Base-by-base conservation (phyloP, 2,113 vertebrate species). In the Eretmochelys imbricata region DNA sequence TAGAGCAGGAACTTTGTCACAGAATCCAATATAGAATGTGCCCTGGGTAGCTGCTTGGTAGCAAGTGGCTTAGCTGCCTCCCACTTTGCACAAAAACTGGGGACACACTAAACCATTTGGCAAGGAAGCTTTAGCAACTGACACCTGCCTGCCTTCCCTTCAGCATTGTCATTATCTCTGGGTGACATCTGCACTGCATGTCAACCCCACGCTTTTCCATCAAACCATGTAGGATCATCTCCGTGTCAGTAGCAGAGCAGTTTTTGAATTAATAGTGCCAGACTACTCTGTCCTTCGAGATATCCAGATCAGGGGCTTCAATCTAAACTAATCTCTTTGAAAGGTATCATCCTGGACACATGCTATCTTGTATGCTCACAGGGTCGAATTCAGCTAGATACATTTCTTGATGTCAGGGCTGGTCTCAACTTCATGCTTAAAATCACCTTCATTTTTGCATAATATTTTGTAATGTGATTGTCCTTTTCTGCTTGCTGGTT, bases 81-180 rank as follows among this genome's bases (percentile, higher is more conserved):
- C 87, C 7, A 0, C 85, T 91, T 84, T 76, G 62, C 16, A 19
- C n/a, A 46, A 92, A 13, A 65, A 2, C 48, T 69, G 78, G 51
- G 79, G 48, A 88, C 0, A 0, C 38, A 13, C 1, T 50, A 50
- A 0, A 0, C 0, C 0, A 1, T 72, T 51, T 9, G 27, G 72
- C 80, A 72, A 49, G 79, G 75, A 94, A n/a, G 11, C 1, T 0
- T n/a, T 38, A 80, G 57, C 24, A 19, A 42, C 72, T 84, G 55
- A 17, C 5, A 14, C 6, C 10, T 59, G 62, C 62, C 14, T 2
- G 0, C 42, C 22, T 10, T 48, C 10, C 82, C 38, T 49, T 87
- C 38, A 42, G 49, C 3, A 0, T 49, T 80, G 10, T 54, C 42
- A 22, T 42, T 0, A 0, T 5, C 1, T 50, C 57, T 89, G 42